These are phyloP conservation scores for Congeria kusceri DNA, from an alignment of 2,888 invertebrate genomes.

Conservation along the genomic window DNA sequence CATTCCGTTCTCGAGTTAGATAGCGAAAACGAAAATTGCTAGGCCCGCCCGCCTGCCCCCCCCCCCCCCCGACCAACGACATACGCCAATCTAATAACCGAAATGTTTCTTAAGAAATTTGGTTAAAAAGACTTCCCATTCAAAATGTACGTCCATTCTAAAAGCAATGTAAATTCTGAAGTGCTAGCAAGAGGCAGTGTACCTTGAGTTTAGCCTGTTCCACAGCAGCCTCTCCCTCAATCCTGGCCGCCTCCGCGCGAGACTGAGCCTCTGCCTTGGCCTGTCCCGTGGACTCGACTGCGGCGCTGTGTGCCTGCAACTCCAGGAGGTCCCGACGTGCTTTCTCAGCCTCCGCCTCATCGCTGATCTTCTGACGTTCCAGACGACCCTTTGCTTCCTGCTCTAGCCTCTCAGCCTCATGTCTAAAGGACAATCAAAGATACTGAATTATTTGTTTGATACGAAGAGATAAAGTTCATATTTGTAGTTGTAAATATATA, in stretches of 20 bases:
- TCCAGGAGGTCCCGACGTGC: conserved; percentile 85
- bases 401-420: conserved; percentile 86
- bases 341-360: conserved; percentile 86
- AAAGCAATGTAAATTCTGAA: too few species aligned
- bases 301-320: conserved; percentile 86
- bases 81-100: too few species aligned
- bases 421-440: conserved; percentile 75
- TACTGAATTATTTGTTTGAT: too few species aligned
- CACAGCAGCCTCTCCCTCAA: conserved; percentile 87
- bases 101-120: too few species aligned
- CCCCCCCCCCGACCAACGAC: too few species aligned
- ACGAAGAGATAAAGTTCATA: too few species aligned
- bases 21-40: too few species aligned
- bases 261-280: conserved; percentile 87
- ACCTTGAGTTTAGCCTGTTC: conserved; percentile 86
- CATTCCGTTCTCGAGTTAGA: too few species aligned
- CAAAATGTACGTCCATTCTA: too few species aligned
- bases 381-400: conserved; percentile 86
- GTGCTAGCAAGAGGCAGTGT: background rate
- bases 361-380: conserved; percentile 86
- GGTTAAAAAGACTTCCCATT: too few species aligned
- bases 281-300: conserved; percentile 86
- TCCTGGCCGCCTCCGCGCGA: conserved; percentile 86
- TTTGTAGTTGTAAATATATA: too few species aligned
- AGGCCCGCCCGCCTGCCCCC: too few species aligned